Conservation (phyloP, 2,888 invertebrate genomes). For the Hanleya hanleyi region DNA sequence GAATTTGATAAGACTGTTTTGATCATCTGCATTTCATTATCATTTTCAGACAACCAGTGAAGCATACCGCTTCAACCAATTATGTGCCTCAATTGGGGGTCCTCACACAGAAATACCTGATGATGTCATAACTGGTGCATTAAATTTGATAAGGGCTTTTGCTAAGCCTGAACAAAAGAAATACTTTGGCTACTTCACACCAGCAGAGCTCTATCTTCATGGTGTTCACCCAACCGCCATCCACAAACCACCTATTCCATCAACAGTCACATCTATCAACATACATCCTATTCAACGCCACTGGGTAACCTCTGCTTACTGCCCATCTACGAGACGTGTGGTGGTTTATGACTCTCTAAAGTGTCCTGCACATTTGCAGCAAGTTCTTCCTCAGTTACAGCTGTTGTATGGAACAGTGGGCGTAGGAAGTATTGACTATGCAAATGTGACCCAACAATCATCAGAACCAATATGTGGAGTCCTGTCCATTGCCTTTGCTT, state of each 20-base stretch:
- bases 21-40: no score
- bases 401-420: background rate
- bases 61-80: background rate
- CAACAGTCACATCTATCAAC: background rate
- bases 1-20: no score
- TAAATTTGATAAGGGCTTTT: background rate
- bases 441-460: background rate
- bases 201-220: background rate
- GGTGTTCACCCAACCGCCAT: background rate
- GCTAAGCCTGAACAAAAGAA: background rate
- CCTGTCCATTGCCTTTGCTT: background rate
- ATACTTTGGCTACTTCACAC: background rate
- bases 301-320: background rate
- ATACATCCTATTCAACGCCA: background rate
- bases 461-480: constrained; percentile 1
- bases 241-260: background rate
- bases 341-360: constrained; percentile 4
- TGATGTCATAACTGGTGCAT: background rate
- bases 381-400: background rate
- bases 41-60: no score
- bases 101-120: background rate
- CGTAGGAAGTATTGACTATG: background rate
- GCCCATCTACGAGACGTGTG: background rate
- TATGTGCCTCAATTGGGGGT: background rate
- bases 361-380: background rate